Evolutionary conservation across 2,797 vertebrate species (phyloP).

Genomic region (Bufotes viridis): DNA sequence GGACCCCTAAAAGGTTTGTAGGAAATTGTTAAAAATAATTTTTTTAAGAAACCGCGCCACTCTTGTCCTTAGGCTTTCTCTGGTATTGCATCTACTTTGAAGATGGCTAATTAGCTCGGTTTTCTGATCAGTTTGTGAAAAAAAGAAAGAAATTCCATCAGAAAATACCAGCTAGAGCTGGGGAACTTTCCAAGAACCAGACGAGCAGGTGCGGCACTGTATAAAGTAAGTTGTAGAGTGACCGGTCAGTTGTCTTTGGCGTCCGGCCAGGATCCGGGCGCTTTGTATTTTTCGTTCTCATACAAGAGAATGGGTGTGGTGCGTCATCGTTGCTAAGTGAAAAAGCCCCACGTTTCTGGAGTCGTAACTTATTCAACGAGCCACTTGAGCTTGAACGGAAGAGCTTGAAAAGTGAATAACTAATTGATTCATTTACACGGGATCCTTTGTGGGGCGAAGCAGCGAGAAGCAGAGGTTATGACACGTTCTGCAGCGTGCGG

Average conservation of each 20-base stretch:
- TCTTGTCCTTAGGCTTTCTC: not conserved
- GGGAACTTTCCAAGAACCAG: conserved; percentile 1
- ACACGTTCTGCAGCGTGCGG: conserved; percentile 2
- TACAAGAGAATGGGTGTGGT: conserved; percentile 70
- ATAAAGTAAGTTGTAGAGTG: conserved; percentile 55
- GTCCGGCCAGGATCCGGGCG: conserved; percentile 61
- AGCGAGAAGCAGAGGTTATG: not conserved
- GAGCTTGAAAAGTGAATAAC: conserved; percentile 8
- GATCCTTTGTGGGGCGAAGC: conserved; percentile 5
- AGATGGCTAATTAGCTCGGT: not conserved
- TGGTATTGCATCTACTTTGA: not conserved
- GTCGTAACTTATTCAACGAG: conserved; percentile 47
- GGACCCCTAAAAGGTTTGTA: not conserved
- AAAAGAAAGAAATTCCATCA: not conserved
- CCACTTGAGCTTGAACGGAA: conserved; percentile 30
- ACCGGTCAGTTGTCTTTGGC: conserved; percentile 68
- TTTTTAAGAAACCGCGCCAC: not conserved
- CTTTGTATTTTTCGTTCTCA: conserved; percentile 43
- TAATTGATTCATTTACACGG: conserved; percentile 22
- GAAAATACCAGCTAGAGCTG: not conserved
- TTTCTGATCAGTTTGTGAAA: not conserved
- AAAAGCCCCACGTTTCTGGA: conserved; percentile 64
- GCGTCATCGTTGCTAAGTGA: conserved; percentile 65
- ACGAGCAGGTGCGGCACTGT: conserved; percentile 52
- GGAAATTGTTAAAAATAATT: not conserved